Conservation (phyloP, 2,113 vertebrate genomes). For the Ciconia maguari region DNA sequence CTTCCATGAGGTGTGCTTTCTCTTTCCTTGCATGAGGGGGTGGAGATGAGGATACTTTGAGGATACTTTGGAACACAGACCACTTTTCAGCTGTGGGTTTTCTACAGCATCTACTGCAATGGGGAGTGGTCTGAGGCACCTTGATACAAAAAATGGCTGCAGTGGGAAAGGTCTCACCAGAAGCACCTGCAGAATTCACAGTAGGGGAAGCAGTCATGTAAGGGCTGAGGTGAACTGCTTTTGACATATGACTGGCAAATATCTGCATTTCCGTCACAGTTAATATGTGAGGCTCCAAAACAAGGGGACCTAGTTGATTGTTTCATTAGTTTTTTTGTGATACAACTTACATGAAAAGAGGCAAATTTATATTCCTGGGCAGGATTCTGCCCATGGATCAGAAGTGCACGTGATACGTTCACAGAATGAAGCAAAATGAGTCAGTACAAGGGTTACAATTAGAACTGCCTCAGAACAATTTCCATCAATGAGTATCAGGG, state of each 20-base stretch:
- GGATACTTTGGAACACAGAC: background rate
- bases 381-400: background rate
- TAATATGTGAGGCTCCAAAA: background rate
- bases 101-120: background rate
- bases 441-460: background rate
- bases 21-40: background rate
- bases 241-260: background rate
- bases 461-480: background rate
- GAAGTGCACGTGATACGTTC: background rate
- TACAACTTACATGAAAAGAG: background rate
- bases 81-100: background rate
- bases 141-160: background rate
- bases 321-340: background rate
- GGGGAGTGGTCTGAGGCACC: background rate
- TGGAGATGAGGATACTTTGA: background rate
- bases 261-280: background rate
- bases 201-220: background rate
- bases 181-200: background rate
- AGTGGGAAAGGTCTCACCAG: background rate
- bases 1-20: background rate
- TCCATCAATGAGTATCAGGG: background rate
- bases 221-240: background rate
- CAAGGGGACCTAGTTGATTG: background rate
- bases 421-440: background rate
- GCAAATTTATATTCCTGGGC: background rate